Evolutionary conservation across 2,888 invertebrate genomes (phyloP), one percentile per base, ranked within the genome.

Genomic region (Tridacna gigas): DNA sequence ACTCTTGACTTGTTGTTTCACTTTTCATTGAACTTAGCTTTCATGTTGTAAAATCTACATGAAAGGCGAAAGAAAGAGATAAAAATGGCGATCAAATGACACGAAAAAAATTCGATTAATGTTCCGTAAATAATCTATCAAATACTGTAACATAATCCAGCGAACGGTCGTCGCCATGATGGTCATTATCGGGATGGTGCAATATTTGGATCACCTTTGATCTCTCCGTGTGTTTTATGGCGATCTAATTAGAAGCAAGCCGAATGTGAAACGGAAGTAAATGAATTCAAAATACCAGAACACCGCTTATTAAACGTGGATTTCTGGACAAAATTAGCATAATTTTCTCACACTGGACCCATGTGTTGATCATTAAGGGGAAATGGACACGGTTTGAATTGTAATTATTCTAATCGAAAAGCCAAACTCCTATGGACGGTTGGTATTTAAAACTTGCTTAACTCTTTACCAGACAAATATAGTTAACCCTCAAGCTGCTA

Each of bases 121-220:
- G 66, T 75, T 75, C 75, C 80, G 80, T 80, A 75, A 80, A 80
- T 80, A 80, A 80, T 80, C 60, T 67, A 71, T 71, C 51, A 51
- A 71, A 71, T 71, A 51, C 22, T 51, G 51, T 26, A 51, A 22
- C 47, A 37, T 47, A 47, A 48, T 18, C 51, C 18, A 66, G 56
- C 25, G 56, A 28, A 51, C 47, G 22, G 51, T 18, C 48, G 67
- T 47, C 77, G 67, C 77, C 66, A n/a, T 56, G 22, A 12, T 77
- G 66, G 67, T 45, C 66, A 67, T 77, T 77, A 67, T 48, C 66
- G 25, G 37, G 51, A 65, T 48, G 67, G 79, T 65, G 74, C 79
- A 75, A 74, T 79, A 79, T 79, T 65, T 74, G 67, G 79, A 74
- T 74, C n/a, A 66, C 67, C 77, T 77, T 77, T 77, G 77, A 77